Conservation (phyloP, 2,113 vertebrate species). For the Onychostoma macrolepis region DNA sequence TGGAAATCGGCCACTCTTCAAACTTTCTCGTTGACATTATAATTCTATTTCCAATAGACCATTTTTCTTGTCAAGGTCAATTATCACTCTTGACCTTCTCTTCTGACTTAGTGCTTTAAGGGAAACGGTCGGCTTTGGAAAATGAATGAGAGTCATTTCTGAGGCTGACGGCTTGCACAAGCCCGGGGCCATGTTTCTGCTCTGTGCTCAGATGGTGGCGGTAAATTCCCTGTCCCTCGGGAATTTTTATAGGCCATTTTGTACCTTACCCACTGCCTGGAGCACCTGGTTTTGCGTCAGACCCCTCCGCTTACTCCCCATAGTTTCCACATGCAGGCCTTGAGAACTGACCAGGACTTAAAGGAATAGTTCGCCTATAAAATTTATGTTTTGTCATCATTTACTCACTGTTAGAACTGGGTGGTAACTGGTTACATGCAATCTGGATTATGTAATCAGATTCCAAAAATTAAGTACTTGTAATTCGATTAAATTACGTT, state of each 20-base stretch:
- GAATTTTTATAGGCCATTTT: constrained; percentile 49
- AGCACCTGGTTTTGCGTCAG: constrained; percentile 34
- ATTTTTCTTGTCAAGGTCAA: constrained; percentile 53
- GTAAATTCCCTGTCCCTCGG: constrained; percentile 28
- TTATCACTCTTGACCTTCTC: constrained; percentile 41
- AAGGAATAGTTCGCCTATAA: not conserved
- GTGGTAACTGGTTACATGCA: no score
- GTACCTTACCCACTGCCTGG: constrained; percentile 24
- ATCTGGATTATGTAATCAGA: no score
- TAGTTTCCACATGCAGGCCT: constrained; percentile 5
- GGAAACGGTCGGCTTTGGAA: constrained; percentile 10
- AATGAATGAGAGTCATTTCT: constrained; percentile 52
- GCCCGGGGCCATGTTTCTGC: constrained; percentile 33
- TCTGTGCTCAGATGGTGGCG: constrained; percentile 29
- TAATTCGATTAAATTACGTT: no score
- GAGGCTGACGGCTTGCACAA: constrained; percentile 30
- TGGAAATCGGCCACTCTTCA: not conserved
- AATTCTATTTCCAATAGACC: constrained; percentile 23
- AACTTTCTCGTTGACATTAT: constrained; percentile 28
- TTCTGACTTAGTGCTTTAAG: constrained; percentile 6
- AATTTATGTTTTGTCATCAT: no score
- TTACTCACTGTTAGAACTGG: not conserved
- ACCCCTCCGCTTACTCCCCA: not conserved
- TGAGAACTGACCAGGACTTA: not conserved
- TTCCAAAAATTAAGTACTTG: no score